These are phyloP conservation scores for Florisuga fusca DNA, from an alignment of 2,797 vertebrate species.

Conservation along the genomic window DNA sequence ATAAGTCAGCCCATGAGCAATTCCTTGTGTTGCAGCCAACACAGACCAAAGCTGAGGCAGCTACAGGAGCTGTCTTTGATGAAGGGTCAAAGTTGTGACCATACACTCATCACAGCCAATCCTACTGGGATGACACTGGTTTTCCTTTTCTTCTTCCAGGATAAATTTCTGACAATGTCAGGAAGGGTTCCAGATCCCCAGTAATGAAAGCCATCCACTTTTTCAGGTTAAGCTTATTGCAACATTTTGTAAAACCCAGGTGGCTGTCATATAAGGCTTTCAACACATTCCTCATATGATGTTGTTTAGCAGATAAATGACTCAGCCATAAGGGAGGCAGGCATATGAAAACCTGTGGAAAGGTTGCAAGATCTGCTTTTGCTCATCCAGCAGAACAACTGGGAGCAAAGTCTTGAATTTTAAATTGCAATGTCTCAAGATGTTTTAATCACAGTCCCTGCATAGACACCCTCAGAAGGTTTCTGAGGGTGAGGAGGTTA, in stretches of 20 bases:
- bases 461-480: neutral
- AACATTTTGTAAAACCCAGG: neutral
- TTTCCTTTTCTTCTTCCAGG: neutral
- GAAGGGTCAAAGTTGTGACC: neutral
- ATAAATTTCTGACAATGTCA: neutral
- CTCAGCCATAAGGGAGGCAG: neutral
- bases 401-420: neutral
- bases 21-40: neutral
- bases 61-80: neutral
- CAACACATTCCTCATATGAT: neutral
- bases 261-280: neutral
- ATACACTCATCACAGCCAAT: neutral
- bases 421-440: neutral
- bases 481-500: neutral
- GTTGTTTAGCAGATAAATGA: neutral
- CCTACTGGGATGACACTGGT: neutral
- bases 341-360: accelerated
- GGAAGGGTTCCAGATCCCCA: neutral
- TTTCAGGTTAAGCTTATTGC: neutral
- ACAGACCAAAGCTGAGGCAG: neutral
- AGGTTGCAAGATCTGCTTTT: neutral
- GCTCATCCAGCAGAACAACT: neutral
- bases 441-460: neutral
- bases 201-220: neutral
- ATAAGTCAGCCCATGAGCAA: neutral